phyloP scores from a whole-genome alignment of 1,140 invertebrate genomes.

The Rhagoletis zephyria region DNA sequence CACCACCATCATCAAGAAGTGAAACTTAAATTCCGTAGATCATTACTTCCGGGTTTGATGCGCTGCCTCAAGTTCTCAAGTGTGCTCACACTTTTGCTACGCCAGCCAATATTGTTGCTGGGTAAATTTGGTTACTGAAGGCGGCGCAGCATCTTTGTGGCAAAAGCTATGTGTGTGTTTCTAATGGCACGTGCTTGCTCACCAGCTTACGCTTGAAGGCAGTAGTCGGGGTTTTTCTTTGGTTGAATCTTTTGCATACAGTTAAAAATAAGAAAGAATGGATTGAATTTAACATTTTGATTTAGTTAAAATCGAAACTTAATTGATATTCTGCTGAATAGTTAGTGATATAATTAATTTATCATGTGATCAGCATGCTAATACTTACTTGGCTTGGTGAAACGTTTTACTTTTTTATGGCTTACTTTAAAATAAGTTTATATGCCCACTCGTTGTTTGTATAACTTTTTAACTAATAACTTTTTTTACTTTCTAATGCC shows the following conservation, averaged over 20 bases:
- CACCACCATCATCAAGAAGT: background rate
- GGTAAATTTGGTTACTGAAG: background rate
- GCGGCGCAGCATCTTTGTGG: background rate
- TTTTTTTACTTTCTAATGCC: too few relatives aligned
- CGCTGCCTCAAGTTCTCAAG: constrained; percentile 36
- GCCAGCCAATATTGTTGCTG: constrained; percentile 20
- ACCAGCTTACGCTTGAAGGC: constrained; percentile 15
- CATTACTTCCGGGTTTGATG: constrained; percentile 52
- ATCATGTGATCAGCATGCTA: too few relatives aligned
- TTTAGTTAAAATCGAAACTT: too few relatives aligned
- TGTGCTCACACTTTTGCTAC: background rate
- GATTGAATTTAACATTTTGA: too few relatives aligned
- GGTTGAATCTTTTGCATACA: background rate
- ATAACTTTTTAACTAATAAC: too few relatives aligned
- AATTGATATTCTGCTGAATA: too few relatives aligned
- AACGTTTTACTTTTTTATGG: too few relatives aligned
- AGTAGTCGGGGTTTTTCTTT: constrained; percentile 4
- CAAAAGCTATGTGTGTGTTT: background rate
- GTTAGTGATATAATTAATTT: too few relatives aligned
- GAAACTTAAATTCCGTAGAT: constrained; percentile 50
- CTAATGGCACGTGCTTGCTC: constrained; percentile 32
- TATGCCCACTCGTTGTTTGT: too few relatives aligned
- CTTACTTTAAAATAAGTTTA: too few relatives aligned
- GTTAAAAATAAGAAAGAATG: too few relatives aligned
- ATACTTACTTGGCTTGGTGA: too few relatives aligned